Evolutionary conservation across 2,797 vertebrate genomes (phyloP).

Genomic region (Channallabes apus): DNA sequence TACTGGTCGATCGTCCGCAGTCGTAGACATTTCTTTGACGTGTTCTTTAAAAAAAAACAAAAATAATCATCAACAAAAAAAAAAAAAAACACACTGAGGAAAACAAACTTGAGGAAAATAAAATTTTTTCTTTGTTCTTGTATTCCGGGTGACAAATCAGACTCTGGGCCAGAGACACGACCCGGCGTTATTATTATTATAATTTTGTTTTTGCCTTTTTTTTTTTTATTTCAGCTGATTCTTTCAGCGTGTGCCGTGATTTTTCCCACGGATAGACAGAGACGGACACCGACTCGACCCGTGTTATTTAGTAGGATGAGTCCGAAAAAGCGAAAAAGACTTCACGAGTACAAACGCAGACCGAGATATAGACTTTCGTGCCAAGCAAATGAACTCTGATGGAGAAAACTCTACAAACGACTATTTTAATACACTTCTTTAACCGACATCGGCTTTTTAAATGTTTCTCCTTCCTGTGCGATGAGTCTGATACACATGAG

Average conservation of each 20-base stretch:
- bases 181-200: not conserved
- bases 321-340: constrained; percentile 3
- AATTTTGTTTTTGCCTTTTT: not conserved
- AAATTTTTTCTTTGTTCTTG: constrained; percentile 31
- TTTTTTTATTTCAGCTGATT: constrained; percentile 1
- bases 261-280: constrained; percentile 27
- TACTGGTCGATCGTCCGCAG: constrained; percentile 81
- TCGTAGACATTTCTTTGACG: constrained; percentile 79
- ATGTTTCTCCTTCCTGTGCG: constrained; percentile 77
- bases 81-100: constrained; percentile 33
- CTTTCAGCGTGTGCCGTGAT: constrained; percentile 20
- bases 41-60: constrained; percentile 42
- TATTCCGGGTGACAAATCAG: constrained; percentile 30
- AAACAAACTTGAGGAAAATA: constrained; percentile 5
- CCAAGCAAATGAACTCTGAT: constrained; percentile 53
- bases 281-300: constrained; percentile 7
- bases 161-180: constrained; percentile 14
- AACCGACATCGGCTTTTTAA: constrained; percentile 78
- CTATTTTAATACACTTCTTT: constrained; percentile 84
- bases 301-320: constrained; percentile 28
- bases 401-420: constrained; percentile 61
- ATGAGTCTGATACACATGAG: constrained; percentile 70
- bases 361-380: constrained; percentile 60
- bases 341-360: constrained; percentile 31
- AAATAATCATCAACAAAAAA: not conserved